Evolutionary conservation across 1,140 invertebrate genomes (phyloP).

Genomic region (Lanistes nyassanus): DNA sequence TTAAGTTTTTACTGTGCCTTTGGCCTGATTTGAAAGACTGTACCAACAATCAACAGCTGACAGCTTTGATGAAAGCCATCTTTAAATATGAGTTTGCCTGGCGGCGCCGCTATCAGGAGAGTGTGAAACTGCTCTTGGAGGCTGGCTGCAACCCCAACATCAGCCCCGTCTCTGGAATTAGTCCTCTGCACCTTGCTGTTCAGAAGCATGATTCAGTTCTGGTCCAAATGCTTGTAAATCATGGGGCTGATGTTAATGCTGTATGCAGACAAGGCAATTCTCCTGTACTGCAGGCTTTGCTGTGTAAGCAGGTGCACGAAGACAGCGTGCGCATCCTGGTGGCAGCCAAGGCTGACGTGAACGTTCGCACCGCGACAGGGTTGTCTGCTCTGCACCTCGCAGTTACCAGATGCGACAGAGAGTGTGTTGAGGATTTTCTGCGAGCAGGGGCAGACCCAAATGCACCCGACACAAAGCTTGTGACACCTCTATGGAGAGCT

Average conservation of each 20-base stretch:
- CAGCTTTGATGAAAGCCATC: conserved; percentile 47
- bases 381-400: conserved; percentile 44
- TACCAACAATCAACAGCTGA: conserved; percentile 47
- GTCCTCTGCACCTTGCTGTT: conserved; percentile 45
- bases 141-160: conserved; percentile 47
- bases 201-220: conserved; percentile 34
- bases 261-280: conserved; percentile 30
- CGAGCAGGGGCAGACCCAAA: conserved; percentile 44
- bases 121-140: conserved; percentile 37
- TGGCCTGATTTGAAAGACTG: conserved; percentile 35
- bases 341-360: conserved; percentile 42
- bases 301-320: conserved; percentile 32
- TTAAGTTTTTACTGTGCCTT: conserved; percentile 33
- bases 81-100: conserved; percentile 39
- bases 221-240: conserved; percentile 34
- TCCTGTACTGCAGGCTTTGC: conserved; percentile 42
- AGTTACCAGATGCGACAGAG: conserved; percentile 43
- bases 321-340: conserved; percentile 42
- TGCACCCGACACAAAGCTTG: conserved; percentile 34
- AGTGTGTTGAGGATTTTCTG: conserved; percentile 42
- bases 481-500: conserved; percentile 40
- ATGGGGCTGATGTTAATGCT: conserved; percentile 48
- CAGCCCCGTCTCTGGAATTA: conserved; percentile 38
- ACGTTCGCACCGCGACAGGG: conserved; percentile 35
- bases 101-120: conserved; percentile 35